Evolutionary conservation across 2,888 invertebrate species (phyloP).

Genomic region (Conistra vaccinii): DNA sequence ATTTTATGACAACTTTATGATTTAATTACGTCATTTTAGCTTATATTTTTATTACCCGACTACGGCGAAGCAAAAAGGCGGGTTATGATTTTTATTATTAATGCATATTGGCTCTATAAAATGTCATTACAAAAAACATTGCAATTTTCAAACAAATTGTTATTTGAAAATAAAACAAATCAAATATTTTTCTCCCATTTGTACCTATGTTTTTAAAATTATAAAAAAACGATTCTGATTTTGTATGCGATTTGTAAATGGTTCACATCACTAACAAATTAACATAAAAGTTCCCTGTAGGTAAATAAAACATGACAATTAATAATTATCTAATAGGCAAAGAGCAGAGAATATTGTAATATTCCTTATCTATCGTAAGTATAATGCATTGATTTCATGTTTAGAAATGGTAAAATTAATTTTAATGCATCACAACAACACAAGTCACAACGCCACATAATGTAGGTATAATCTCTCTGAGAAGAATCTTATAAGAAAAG

Average conservation of each 20-base stretch:
- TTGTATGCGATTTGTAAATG: background rate
- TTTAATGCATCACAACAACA: background rate
- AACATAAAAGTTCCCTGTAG: background rate
- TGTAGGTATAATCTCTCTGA: no score
- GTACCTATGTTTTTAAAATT: background rate
- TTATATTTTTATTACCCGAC: conserved; percentile 1
- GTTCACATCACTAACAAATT: conserved; percentile 31
- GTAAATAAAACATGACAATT: conserved; percentile 29
- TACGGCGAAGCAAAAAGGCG: no score
- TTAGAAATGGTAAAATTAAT: background rate
- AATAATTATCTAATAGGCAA: conserved; percentile 24
- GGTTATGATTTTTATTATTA: background rate
- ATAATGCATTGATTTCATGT: background rate
- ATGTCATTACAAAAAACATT: background rate
- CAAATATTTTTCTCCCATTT: no score
- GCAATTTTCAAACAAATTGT: no score
- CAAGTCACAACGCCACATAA: no score
- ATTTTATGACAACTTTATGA: background rate
- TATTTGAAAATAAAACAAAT: background rate
- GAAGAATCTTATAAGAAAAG: no score
- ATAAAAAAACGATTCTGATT: background rate
- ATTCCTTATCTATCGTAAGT: background rate
- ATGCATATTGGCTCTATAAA: background rate
- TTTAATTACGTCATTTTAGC: background rate
- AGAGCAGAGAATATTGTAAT: conserved; percentile 5